Conservation (phyloP, 2,797 vertebrate species). For the Lepus townsendii region DNA sequence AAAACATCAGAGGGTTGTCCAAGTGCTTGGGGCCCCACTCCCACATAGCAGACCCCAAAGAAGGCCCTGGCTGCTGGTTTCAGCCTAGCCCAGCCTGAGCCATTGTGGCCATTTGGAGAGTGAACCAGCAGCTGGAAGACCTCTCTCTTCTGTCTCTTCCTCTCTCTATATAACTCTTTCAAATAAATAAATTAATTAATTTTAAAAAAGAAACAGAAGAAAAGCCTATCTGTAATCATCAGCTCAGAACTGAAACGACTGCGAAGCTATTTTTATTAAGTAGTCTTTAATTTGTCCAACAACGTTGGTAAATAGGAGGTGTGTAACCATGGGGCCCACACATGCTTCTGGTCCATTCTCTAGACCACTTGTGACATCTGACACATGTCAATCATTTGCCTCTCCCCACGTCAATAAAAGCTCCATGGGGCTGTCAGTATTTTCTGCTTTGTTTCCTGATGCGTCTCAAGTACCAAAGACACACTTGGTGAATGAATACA, state of each 20-base stretch:
- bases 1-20: no score
- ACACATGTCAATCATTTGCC: neutral
- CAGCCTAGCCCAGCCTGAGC: no score
- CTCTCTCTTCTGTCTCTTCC: no score
- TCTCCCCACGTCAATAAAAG: constrained; percentile 29
- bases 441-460: neutral
- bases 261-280: constrained; percentile 61
- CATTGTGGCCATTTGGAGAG: no score
- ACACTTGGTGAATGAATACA: neutral
- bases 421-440: neutral
- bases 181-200: no score
- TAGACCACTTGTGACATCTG: neutral
- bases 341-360: constrained; percentile 10
- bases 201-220: no score
- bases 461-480: neutral
- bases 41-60: no score
- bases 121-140: no score
- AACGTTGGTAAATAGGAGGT: neutral
- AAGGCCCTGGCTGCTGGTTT: no score
- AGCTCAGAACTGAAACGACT: constrained; percentile 45
- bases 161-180: no score
- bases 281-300: constrained; percentile 57
- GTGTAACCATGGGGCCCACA: constrained; percentile 6
- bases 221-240: neutral
- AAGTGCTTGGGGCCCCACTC: no score